Percentiles rank a stretch among this genome's conserved stretches.
These are phyloP conservation scores for Hippocampus comes DNA, from an alignment of 2,113 vertebrate species.

Conservation along the genomic window DNA sequence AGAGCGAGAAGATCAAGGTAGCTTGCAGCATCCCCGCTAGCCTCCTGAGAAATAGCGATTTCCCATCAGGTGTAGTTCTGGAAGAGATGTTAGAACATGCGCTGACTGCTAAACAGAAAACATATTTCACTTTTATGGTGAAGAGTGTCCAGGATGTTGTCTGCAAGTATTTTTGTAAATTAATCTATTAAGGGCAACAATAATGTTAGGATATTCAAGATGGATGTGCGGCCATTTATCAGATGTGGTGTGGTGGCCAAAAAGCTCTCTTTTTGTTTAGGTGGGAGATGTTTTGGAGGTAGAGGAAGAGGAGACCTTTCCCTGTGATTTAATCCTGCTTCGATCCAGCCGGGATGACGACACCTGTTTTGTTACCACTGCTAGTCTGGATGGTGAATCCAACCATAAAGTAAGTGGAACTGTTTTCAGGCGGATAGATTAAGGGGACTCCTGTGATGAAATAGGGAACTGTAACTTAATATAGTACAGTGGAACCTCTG, in stretches of 20 bases:
- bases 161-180: slow-evolving; percentile 1
- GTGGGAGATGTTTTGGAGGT: slow-evolving; percentile 95
- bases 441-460: background rate
- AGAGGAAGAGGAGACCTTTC: slow-evolving; percentile 89
- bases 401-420: slow-evolving; percentile 85
- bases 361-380: slow-evolving; percentile 92
- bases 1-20: slow-evolving; percentile 96
- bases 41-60: slow-evolving; percentile 11
- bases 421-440: background rate
- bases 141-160: background rate
- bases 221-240: background rate
- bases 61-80: slow-evolving; percentile 5
- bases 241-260: background rate
- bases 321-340: slow-evolving; percentile 93
- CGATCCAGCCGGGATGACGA: slow-evolving; percentile 82
- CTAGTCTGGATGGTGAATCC: slow-evolving; percentile 95
- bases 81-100: slow-evolving; percentile 1
- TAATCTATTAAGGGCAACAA: background rate
- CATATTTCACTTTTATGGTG: slow-evolving; percentile 20
- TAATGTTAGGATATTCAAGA: background rate
- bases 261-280: slow-evolving; percentile 57
- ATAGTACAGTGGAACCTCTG: background rate
- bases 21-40: slow-evolving; percentile 11
- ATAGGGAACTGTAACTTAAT: background rate
- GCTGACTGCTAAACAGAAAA: slow-evolving; percentile 17